Base-by-base conservation (phyloP, 2,888 invertebrate genomes). In the Pammene fasciana region DNA sequence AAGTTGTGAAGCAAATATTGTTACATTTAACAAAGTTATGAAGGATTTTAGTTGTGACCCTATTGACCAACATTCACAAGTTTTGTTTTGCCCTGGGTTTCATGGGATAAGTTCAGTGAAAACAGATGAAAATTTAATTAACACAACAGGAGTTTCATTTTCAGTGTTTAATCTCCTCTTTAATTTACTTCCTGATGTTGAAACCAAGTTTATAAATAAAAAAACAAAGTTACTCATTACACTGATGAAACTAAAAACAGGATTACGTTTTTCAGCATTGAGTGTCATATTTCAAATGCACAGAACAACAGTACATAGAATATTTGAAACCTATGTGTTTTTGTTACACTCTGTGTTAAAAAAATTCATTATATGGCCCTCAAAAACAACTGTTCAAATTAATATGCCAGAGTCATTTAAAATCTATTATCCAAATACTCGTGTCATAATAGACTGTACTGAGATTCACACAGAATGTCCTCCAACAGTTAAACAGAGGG, bases 401-500 rank as follows among this genome's bases (percentile, higher is more conserved):
- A 56, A 34, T 8, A 34, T 68, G 38, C 62, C 56, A 48, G 62
- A 56, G n/a, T 41, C 34, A 13, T 68, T 68, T 45, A 52, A 54
- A 41, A 13, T 7, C 0, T 0, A 64, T 4, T 62, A 62, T 16
- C 0, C 45, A 7, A 48, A 56, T 5, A 57, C 41, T 9, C n/a
- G 56, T 18, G 62, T 56, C 5, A 62, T 68, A 57, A 68, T 68
- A 26, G 62, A 62, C 46, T 62, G 61, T 8, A 67, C 52, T 10
- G 67, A 60, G 45, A 0, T 18, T 26, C 52, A 41, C 10, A 67
- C 36, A 3, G 60, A 67, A 60, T 8, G 2, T 14, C 60, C 67
- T 0, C 9, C 60, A 43, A n/a, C 36, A 59, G 67, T 60, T 34
- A 14, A 54, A 9, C n/a, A 68, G 0, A 26, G 50, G 0, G 68